These are phyloP conservation scores for Tipula confusa DNA, from an alignment of 2,888 invertebrate genomes.

Conservation along the genomic window DNA sequence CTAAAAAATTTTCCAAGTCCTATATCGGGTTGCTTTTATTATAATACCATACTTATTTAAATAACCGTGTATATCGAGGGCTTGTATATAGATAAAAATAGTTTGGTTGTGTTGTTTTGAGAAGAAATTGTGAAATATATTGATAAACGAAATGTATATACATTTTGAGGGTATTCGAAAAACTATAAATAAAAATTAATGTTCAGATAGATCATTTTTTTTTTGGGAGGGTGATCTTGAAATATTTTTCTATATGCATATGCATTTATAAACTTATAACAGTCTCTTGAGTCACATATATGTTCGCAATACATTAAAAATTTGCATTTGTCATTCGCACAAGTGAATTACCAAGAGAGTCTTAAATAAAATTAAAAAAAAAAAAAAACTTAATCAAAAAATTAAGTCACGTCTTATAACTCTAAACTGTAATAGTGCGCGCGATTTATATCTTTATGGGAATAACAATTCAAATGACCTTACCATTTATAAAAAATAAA, in stretches of 20 bases:
- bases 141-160: background rate
- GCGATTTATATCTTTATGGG: background rate
- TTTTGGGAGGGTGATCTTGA: constrained; percentile 15
- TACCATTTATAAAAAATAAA: background rate
- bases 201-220: background rate
- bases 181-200: background rate
- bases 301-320: background rate
- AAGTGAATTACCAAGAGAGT: background rate
- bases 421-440: constrained; percentile 5
- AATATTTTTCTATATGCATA: background rate
- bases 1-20: background rate
- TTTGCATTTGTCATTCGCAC: background rate
- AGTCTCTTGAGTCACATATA: constrained; percentile 25
- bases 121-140: constrained; percentile 20
- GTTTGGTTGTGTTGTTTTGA: background rate
- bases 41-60: background rate
- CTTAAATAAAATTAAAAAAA: background rate
- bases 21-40: background rate
- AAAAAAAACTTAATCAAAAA: background rate
- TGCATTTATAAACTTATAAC: background rate
- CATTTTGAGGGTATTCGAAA: background rate
- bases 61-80: background rate
- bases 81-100: background rate
- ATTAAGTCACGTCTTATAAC: background rate
- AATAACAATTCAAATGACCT: constrained; percentile 14